Conservation (phyloP, 2,113 vertebrate genomes). For the Nicator chloris region DNA sequence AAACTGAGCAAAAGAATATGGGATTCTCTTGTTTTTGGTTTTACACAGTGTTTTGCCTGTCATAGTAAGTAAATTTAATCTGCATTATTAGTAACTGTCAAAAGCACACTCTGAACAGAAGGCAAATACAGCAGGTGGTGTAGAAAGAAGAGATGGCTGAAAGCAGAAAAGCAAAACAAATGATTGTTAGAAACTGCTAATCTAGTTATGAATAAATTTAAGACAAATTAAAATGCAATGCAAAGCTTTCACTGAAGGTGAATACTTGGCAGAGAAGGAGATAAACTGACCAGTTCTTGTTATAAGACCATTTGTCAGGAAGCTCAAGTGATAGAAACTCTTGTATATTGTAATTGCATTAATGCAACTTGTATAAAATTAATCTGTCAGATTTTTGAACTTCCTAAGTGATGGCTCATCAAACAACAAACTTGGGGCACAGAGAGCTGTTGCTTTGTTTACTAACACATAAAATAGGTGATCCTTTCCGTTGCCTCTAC, state of each 20-base stretch:
- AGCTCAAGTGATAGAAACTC: neutral
- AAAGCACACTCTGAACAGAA: conserved; percentile 68
- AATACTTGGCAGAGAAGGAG: conserved; percentile 59
- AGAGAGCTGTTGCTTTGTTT: neutral
- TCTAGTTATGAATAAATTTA: conserved; percentile 70
- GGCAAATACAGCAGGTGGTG: conserved; percentile 73
- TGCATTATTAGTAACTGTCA: conserved; percentile 78
- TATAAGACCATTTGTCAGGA: conserved; percentile 47
- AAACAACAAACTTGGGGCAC: neutral
- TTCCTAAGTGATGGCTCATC: neutral
- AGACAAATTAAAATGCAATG: conserved; percentile 63
- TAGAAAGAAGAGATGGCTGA: conserved; percentile 60
- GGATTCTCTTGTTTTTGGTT: conserved; percentile 60
- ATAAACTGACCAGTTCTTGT: conserved; percentile 54
- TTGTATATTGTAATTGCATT: conserved; percentile 27
- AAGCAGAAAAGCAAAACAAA: conserved; percentile 69
- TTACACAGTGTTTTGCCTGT: conserved; percentile 66
- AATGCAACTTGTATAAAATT: neutral
- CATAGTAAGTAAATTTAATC: conserved; percentile 71
- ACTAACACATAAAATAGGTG: neutral
- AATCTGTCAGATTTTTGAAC: neutral
- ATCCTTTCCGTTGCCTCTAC: neutral
- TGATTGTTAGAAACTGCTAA: conserved; percentile 65
- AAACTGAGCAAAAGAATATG: neutral
- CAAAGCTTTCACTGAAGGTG: conserved; percentile 56